A percentile compares a stretch with the other conserved stretches of the same genome.
Conservation (phyloP, 1,140 invertebrate species). For the Scaptomyza graminum region DNA sequence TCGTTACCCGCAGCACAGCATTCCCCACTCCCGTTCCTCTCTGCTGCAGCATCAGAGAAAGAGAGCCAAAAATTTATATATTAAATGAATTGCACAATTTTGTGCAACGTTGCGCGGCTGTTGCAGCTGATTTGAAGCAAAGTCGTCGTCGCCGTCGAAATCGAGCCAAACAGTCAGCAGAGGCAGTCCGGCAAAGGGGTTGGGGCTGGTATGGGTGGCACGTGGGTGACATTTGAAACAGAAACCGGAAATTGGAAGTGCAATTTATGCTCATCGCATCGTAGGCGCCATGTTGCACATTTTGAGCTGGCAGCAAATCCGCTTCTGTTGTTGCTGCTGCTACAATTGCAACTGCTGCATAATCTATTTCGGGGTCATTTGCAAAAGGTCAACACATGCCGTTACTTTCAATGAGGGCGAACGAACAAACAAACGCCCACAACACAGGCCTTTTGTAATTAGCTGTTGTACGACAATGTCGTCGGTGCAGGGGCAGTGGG, state of each 20-base stretch:
- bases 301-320: slow-evolving; percentile 53
- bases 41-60: background rate
- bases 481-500: background rate
- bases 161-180: slow-evolving; percentile 23
- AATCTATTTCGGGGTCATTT: slow-evolving; percentile 75
- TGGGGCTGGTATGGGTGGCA: background rate
- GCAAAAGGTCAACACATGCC: slow-evolving; percentile 72
- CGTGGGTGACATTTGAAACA: slow-evolving; percentile 69
- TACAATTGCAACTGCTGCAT: slow-evolving; percentile 45
- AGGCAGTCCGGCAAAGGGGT: background rate
- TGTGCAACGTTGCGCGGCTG: slow-evolving; percentile 61
- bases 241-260: slow-evolving; percentile 76
- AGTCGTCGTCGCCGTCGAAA: slow-evolving; percentile 33
- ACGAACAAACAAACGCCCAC: background rate
- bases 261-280: slow-evolving; percentile 72
- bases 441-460: slow-evolving; percentile 48
- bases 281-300: slow-evolving; percentile 62
- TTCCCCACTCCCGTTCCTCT: background rate
- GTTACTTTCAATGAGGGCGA: slow-evolving; percentile 40
- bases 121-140: slow-evolving; percentile 50
- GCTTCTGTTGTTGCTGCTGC: slow-evolving; percentile 28
- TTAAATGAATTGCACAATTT: slow-evolving; percentile 74
- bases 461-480: slow-evolving; percentile 27
- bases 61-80: slow-evolving; percentile 52
- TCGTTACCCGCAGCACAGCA: slow-evolving; percentile 48